Base-by-base conservation (phyloP, 2,113 vertebrate genomes). In the Neolamprologus fasciatus region DNA sequence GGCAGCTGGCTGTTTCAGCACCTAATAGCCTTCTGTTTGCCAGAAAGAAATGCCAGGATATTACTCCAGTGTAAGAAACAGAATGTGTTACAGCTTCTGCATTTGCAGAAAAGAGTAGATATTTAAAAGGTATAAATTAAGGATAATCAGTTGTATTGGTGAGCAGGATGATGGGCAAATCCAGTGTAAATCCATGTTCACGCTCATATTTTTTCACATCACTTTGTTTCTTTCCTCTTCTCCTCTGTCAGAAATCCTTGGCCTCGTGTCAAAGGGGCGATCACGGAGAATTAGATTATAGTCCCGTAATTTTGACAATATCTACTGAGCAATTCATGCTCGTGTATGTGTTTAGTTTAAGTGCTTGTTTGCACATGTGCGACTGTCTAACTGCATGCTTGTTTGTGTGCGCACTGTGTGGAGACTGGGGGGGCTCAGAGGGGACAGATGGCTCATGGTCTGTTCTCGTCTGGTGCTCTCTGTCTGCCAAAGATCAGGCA, bases 401-500 rank as follows among this genome's bases (percentile, higher is more conserved):
- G 47, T 80, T 42, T 71, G 81, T 63, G 55, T 80, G 40, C 19
- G 40, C 45, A 79, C 80, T 84, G 26, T 58, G 89, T 83, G 37
- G 47, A 87, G 83, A 66, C 83, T n/a, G 82, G 37, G 78, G 84
- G 83, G 90, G 82, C 79, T 90, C 84, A 16, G 83, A 50, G 86
- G 87, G 90, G 94, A 94, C 95, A 96, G 95, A 96, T 96, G 95
- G 95, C 87, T 89, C 66, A 16, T 90, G 58, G 89, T 92, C 91
- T 94, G 89, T 92, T 90, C 85, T 94, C 87, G 81, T 94, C 94
- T 95, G 94, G 90, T 94, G 91, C 85, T 81, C 45, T 83, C 83
- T 87, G 89, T 33, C 93, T 96, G 95, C 95, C 95, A 96, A 95
- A 93, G 90, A 92, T 94, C 87, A 90, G 88, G 57, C 79, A 8